A percentile compares a stretch with the other conserved stretches of the same genome.
Evolutionary conservation across 2,888 invertebrate species (phyloP).

Genomic region (Cyrtodaria siliqua): DNA sequence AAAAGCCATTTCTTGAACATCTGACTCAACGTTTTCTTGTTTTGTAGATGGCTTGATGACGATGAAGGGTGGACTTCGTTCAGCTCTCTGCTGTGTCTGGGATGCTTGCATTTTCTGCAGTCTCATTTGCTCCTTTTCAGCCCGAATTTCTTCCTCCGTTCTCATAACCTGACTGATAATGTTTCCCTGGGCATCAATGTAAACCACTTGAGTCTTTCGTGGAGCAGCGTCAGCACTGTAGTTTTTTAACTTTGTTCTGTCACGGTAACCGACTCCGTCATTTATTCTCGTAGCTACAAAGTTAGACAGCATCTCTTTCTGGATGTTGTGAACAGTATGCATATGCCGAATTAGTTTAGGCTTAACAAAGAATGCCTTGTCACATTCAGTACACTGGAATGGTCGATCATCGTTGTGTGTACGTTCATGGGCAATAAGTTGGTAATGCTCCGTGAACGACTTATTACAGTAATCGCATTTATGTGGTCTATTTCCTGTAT

Average conservation of each 20-base stretch:
- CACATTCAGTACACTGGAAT: conserved; percentile 52
- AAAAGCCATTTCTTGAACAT: not conserved
- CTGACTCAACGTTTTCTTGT: not conserved
- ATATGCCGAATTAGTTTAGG: conserved; percentile 55
- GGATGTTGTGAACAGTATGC: conserved; percentile 54
- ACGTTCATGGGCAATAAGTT: conserved; percentile 45
- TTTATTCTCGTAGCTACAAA: conserved; percentile 51
- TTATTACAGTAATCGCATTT: conserved; percentile 53
- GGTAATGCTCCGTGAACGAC: conserved; percentile 51
- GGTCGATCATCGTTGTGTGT: conserved; percentile 61
- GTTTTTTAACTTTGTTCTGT: conserved; percentile 30
- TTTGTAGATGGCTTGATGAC: conserved; percentile 7
- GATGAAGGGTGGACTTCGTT: conserved; percentile 17
- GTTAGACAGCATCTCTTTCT: conserved; percentile 40
- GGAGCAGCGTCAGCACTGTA: conserved; percentile 10
- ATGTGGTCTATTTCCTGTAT: conserved; percentile 50
- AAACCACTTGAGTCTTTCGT: conserved; percentile 44
- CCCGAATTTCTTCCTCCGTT: conserved; percentile 5
- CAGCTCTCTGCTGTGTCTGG: conserved; percentile 5
- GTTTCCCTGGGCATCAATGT: conserved; percentile 52
- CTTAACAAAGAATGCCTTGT: conserved; percentile 55
- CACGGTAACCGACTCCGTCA: conserved; percentile 52
- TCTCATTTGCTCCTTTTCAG: conserved; percentile 11
- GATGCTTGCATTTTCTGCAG: not conserved
- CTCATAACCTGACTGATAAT: conserved; percentile 42